These are phyloP conservation scores for Enteromius treurensis DNA, from an alignment of 2,797 vertebrate species.

Conservation along the genomic window DNA sequence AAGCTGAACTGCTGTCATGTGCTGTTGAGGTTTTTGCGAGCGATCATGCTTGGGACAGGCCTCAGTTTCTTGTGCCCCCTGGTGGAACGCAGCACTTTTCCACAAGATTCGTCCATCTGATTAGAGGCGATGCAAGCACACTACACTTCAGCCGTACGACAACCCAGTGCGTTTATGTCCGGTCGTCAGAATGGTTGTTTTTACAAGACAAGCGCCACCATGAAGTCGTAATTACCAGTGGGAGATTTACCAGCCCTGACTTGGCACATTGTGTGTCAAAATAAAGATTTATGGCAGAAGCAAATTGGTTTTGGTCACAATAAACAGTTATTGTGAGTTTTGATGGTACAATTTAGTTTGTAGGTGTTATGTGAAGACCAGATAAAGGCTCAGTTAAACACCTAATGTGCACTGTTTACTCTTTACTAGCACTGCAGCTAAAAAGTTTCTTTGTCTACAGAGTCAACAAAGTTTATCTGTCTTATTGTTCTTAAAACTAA, in stretches of 20 bases:
- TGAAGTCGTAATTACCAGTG: background rate
- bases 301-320: background rate
- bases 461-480: background rate
- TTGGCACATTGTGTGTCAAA: background rate
- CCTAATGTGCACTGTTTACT: background rate
- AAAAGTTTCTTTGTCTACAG: background rate
- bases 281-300: background rate
- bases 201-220: slow-evolving; percentile 6
- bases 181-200: slow-evolving; percentile 14
- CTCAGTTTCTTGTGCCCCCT: slow-evolving; percentile 31
- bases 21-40: slow-evolving; percentile 3
- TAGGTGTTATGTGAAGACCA: background rate
- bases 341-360: slow-evolving; percentile 1
- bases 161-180: background rate
- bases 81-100: slow-evolving; percentile 4
- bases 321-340: background rate
- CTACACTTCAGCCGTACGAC: background rate
- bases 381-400: background rate
- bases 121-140: background rate
- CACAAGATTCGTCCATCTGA: background rate
- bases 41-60: background rate
- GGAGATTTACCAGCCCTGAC: background rate
- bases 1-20: slow-evolving; percentile 7
- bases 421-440: background rate
- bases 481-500: background rate